Evolutionary conservation across 2,888 invertebrate genomes (phyloP).

Genomic region (Pristionchus maxplancki): DNA sequence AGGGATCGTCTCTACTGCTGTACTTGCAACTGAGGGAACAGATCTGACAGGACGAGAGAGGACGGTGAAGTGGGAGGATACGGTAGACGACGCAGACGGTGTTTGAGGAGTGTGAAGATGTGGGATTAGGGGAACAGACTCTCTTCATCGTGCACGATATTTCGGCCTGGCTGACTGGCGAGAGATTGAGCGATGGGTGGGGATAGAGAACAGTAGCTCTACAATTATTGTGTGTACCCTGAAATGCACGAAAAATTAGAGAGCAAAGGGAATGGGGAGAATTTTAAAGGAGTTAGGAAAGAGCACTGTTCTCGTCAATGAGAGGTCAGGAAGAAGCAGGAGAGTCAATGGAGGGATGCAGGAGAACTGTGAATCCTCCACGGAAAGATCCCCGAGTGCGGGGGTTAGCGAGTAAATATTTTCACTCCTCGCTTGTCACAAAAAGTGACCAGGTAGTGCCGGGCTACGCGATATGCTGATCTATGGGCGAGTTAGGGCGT

Average conservation of each 20-base stretch:
- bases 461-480: neutral
- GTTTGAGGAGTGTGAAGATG: constrained; percentile 38
- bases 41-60: neutral
- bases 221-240: too few relatives aligned
- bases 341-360: neutral
- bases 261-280: neutral
- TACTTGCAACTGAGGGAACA: neutral
- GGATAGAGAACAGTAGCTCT: too few relatives aligned
- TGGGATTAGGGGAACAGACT: neutral
- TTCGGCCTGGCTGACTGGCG: neutral
- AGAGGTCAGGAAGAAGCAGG: neutral
- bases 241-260: too few relatives aligned
- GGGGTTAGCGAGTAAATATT: constrained; percentile 6
- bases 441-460: neutral
- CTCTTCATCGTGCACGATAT: neutral
- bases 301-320: too few relatives aligned
- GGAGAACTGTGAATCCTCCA: neutral
- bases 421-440: neutral
- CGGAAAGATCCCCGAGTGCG: neutral
- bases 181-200: neutral
- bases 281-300: neutral
- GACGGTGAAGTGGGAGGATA: neutral
- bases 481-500: neutral
- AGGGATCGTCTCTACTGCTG: neutral
- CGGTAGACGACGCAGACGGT: neutral